Evolutionary conservation across 2,797 vertebrate genomes (phyloP), one percentile per base, ranked within the genome.

Genomic region (Crax fasciolata): DNA sequence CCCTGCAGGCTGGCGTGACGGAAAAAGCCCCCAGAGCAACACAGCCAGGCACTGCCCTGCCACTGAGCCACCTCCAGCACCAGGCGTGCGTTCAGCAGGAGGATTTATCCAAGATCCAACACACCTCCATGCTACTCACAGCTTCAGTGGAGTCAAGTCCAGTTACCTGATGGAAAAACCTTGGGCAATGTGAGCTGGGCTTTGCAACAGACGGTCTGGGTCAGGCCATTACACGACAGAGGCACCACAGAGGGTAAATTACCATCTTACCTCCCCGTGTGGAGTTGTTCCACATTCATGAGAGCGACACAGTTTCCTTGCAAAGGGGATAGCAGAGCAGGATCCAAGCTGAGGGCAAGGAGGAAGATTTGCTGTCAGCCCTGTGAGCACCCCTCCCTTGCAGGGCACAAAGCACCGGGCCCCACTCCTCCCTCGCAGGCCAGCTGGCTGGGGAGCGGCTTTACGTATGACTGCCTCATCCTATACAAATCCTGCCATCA

Each of bases 361-460:
- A 92, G 59, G 65, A 83, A 85, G 49, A 20, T 7, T n/a, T 4
- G 32, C 52, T 86, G 84, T 89, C 84, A 55, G 8, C n/a, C 32
- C 51, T n/a, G 21, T 30, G 39, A 75, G 83, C 76, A 85, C 25
- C 21, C 77, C 41, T 30, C 46, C 52, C 46, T 5, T 39, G 27
- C 8, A 80, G 35, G 78, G 81, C 93, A 93, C 62, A 41, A 94
- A 94, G 91, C 96, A 94, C 89, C 35, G 16, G 1, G 7, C 20
- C 25, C 57, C 67, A 30, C 24, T 67, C 54, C 59, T 61, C 13
- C 17, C 11, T 51, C 27, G 30, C 6, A 13, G 0, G 3, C 19
- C 80, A 73, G 1, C 25, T 6, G 66, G 54, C 24, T 55, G 4
- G 38, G 62, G 16, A 62, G 82, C 0, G 9, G 13, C 51, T 93